These are phyloP conservation scores for Sebastes goodei DNA, from an alignment of 2,797 vertebrate species.

Conservation along the genomic window DNA sequence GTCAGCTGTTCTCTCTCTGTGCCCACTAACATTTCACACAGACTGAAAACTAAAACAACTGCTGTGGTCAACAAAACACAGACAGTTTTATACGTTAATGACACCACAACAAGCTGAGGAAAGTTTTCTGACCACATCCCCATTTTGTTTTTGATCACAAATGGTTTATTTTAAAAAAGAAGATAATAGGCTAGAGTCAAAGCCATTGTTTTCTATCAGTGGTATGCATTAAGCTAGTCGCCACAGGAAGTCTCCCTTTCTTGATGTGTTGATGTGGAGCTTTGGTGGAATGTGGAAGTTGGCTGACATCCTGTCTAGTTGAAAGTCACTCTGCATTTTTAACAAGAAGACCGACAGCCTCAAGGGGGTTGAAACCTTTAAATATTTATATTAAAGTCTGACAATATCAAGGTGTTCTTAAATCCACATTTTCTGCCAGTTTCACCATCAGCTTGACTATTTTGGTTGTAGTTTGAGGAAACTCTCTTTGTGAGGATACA, in stretches of 20 bases:
- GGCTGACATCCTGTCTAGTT: conserved; percentile 19
- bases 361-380: conserved; percentile 10
- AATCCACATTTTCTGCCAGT: background rate
- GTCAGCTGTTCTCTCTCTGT: background rate
- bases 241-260: conserved; percentile 31
- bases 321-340: conserved; percentile 1
- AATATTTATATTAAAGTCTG: conserved; percentile 16
- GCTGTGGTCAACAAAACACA: background rate
- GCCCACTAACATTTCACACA: background rate
- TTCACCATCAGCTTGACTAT: background rate
- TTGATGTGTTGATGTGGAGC: conserved; percentile 38
- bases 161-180: background rate
- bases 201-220: background rate
- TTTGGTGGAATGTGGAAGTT: conserved; percentile 47
- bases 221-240: conserved; percentile 10
- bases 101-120: background rate
- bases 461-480: background rate
- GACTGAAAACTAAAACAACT: background rate
- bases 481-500: background rate
- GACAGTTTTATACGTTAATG: background rate
- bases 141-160: background rate
- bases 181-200: background rate
- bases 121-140: background rate
- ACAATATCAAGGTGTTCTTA: background rate
- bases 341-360: background rate